Evolutionary conservation across 2,113 vertebrate species (phyloP).

Genomic region (Indicator indicator): DNA sequence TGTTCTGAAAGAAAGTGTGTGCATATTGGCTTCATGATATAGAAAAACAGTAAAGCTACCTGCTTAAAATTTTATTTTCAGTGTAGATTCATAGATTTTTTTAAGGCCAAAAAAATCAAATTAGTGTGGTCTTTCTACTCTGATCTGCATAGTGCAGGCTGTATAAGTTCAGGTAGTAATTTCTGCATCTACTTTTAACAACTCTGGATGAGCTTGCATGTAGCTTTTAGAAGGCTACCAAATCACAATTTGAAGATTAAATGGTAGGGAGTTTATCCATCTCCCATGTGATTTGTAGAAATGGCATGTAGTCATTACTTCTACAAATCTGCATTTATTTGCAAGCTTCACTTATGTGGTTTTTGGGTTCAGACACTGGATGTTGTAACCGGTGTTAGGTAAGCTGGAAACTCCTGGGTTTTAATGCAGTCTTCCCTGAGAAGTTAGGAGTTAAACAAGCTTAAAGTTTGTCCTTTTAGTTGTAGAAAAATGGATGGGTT

Average conservation of each 20-base stretch:
- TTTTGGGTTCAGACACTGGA: background rate
- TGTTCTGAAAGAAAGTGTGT: fast-evolving
- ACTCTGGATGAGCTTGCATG: background rate
- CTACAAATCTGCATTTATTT: constrained; percentile 30
- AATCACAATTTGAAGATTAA: constrained; percentile 21
- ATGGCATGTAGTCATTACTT: constrained; percentile 23
- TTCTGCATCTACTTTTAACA: background rate
- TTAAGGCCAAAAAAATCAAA: constrained; percentile 33
- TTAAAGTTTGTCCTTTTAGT: background rate
- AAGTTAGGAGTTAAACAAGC: background rate
- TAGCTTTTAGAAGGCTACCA: constrained; percentile 20
- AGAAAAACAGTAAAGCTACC: background rate
- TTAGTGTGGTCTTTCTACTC: background rate
- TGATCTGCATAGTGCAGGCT: constrained; percentile 13
- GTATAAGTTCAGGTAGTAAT: constrained; percentile 35
- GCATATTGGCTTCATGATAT: background rate
- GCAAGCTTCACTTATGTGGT: background rate
- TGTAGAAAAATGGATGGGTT: background rate
- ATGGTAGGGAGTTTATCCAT: constrained; percentile 15
- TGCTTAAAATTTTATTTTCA: constrained; percentile 3
- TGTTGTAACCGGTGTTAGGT: background rate
- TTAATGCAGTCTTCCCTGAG: background rate
- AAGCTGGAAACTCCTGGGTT: background rate
- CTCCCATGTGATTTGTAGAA: constrained; percentile 18
- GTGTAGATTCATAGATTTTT: background rate